Evolutionary conservation across 2,888 invertebrate genomes (phyloP).

Genomic region (Ichneumon xanthorius): DNA sequence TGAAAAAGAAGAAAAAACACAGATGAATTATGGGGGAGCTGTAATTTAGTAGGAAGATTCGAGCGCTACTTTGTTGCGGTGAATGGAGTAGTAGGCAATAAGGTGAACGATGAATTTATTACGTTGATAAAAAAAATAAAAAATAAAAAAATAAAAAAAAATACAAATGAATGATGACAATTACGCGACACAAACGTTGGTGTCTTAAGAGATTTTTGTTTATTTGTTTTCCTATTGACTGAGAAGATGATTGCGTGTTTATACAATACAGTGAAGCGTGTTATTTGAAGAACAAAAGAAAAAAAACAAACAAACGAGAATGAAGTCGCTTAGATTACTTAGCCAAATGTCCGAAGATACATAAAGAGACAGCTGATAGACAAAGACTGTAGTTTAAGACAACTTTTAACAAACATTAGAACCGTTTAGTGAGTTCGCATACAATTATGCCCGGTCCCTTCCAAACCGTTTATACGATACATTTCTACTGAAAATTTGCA

Average conservation of each 20-base stretch:
- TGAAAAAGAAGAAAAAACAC: conserved; percentile 45
- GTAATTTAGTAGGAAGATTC: conserved; percentile 58
- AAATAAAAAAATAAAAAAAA: conserved; percentile 26
- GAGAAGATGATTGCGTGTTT: conserved; percentile 75
- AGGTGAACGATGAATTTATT: conserved; percentile 70
- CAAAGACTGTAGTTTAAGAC: conserved; percentile 83
- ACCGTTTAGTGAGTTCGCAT: conserved; percentile 75
- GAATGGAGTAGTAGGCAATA: conserved; percentile 54
- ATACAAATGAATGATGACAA: conserved; percentile 44
- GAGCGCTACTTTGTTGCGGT: conserved; percentile 69
- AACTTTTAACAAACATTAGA: conserved; percentile 81
- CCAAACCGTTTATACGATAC: conserved; percentile 75
- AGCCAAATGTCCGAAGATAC: conserved; percentile 60
- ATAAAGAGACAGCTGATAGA: conserved; percentile 77
- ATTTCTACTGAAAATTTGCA: conserved; percentile 45
- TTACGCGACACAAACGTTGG: conserved; percentile 48
- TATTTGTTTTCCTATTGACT: conserved; percentile 63
- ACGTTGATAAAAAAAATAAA: conserved; percentile 56
- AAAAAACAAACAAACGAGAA: conserved; percentile 53
- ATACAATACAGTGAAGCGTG: conserved; percentile 61
- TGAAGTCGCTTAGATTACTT: conserved; percentile 55
- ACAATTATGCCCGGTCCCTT: conserved; percentile 75
- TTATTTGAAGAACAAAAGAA: conserved; percentile 59
- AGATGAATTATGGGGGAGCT: conserved; percentile 50
- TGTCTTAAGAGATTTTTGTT: conserved; percentile 37